A percentile compares a stretch with the other conserved stretches of the same genome.
Evolutionary conservation across 2,113 vertebrate species (phyloP).

Genomic region (Dendropsophus ebraccatus): DNA sequence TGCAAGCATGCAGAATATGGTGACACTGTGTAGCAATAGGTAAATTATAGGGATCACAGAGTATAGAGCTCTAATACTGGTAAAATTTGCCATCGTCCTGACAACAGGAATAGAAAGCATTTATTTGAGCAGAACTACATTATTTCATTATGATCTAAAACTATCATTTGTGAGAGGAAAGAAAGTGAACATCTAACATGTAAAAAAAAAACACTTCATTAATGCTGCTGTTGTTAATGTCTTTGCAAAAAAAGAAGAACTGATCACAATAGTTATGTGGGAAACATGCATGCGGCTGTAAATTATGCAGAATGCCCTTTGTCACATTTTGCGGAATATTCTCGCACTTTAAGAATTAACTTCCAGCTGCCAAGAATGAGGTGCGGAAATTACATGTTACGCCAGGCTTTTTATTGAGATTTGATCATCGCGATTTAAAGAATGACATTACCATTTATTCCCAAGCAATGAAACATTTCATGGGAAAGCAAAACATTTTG

Average conservation of each 20-base stretch:
- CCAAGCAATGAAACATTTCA: background rate
- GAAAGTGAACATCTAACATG: background rate
- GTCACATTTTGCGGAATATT: slow-evolving; percentile 17
- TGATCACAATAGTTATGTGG: slow-evolving; percentile 5
- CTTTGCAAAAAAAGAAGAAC: background rate
- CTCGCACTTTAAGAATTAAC: background rate
- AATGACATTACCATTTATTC: background rate
- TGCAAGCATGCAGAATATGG: too few species aligned
- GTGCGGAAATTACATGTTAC: slow-evolving; percentile 20
- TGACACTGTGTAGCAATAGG: background rate
- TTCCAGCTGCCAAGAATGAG: background rate
- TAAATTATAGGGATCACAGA: background rate
- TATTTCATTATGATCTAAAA: background rate
- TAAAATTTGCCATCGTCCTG: background rate
- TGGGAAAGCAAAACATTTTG: background rate
- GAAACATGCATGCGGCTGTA: background rate
- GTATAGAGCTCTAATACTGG: background rate
- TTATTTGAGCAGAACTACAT: background rate
- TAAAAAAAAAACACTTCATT: background rate
- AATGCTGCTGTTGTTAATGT: background rate
- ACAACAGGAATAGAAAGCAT: background rate
- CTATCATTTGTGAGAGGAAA: background rate
- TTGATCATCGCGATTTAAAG: background rate
- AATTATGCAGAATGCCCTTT: slow-evolving; percentile 26
- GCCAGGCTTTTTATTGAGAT: background rate